phyloP scores from a whole-genome alignment of 2,888 invertebrate species.

The Polietes domitor region DNA sequence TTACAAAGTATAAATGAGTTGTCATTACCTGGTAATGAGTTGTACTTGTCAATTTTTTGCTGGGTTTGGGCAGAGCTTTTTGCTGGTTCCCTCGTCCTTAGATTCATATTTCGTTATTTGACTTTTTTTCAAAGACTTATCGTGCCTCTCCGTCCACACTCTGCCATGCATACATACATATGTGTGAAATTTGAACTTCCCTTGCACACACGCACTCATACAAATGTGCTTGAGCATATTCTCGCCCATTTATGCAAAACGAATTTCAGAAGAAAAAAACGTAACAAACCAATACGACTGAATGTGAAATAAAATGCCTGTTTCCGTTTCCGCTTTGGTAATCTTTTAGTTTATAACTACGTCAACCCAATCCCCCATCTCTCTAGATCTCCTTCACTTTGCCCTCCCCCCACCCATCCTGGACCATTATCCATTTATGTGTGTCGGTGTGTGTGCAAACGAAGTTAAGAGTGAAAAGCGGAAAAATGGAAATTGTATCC shows the following conservation, averaged over 20 bases:
- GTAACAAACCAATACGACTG: slow-evolving; percentile 45
- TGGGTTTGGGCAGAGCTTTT: too few species aligned
- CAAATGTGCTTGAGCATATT: background rate
- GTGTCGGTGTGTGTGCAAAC: background rate
- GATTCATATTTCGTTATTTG: background rate
- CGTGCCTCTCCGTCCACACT: background rate
- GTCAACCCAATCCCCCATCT: background rate
- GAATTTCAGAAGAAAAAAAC: background rate
- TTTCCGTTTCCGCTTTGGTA: slow-evolving; percentile 62
- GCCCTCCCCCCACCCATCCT: background rate
- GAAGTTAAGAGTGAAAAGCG: slow-evolving; percentile 6
- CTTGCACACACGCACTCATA: background rate
- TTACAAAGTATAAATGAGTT: too few species aligned
- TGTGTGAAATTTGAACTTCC: slow-evolving; percentile 4
- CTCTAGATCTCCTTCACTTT: background rate
- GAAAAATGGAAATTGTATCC: slow-evolving; percentile 47
- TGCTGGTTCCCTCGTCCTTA: too few species aligned
- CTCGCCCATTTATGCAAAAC: background rate
- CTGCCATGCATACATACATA: background rate
- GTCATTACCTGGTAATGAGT: too few species aligned
- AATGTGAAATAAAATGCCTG: slow-evolving; percentile 61
- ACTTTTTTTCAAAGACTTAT: background rate
- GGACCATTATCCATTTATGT: too few species aligned
- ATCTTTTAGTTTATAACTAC: slow-evolving; percentile 29
- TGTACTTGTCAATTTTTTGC: too few species aligned